Evolutionary conservation across 2,113 vertebrate genomes (phyloP).

Genomic region (Trichomycterus rosablanca): DNA sequence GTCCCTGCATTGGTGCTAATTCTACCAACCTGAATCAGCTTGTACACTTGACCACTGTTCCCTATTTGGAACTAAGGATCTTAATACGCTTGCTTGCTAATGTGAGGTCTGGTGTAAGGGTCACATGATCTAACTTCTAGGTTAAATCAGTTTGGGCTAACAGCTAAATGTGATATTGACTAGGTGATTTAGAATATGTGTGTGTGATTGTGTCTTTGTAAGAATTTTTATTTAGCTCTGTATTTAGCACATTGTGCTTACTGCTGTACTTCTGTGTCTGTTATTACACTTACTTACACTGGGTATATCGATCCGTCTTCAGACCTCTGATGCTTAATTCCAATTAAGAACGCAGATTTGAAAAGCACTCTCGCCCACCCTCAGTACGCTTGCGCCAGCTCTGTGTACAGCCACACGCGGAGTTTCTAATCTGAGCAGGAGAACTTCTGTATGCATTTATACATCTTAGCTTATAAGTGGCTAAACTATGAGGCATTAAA

Average conservation of each 20-base stretch:
- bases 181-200: slow-evolving; percentile 1
- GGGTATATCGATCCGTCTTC: background rate
- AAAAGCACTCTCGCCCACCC: too few relatives aligned
- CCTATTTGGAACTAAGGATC: slow-evolving; percentile 26
- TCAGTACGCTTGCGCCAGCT: too few relatives aligned
- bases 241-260: background rate
- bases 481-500: too few relatives aligned
- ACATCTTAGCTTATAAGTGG: too few relatives aligned
- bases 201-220: background rate
- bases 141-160: slow-evolving; percentile 14
- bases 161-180: background rate
- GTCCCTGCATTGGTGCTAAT: slow-evolving; percentile 38
- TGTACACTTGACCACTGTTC: slow-evolving; percentile 23
- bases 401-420: too few relatives aligned
- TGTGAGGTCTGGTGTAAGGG: slow-evolving; percentile 24
- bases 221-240: background rate
- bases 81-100: slow-evolving; percentile 42
- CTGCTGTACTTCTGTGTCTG: background rate
- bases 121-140: slow-evolving; percentile 1
- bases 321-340: too few relatives aligned
- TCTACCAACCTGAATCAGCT: slow-evolving; percentile 24
- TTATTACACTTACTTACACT: background rate
- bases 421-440: too few relatives aligned
- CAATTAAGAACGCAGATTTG: too few relatives aligned
- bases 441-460: too few relatives aligned